Evolutionary conservation across 1,140 invertebrate species (phyloP).

Genomic region (Zaprionus lachaisei): DNA sequence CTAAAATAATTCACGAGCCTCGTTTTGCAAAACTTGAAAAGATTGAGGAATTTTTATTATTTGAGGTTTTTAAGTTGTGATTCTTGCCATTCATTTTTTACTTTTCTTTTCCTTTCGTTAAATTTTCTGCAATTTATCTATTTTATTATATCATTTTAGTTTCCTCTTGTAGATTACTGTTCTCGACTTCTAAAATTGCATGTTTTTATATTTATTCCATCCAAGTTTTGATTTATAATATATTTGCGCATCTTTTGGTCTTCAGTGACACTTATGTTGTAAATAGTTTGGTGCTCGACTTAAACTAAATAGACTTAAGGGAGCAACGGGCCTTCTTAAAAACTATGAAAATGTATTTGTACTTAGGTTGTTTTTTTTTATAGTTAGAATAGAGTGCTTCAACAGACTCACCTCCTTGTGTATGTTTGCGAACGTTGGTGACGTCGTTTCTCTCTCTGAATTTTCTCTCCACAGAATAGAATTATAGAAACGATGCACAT

Average conservation of each 20-base stretch:
- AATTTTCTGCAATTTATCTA: not conserved
- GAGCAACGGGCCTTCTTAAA: conserved; percentile 13
- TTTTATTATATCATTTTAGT: not conserved
- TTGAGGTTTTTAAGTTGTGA: not conserved
- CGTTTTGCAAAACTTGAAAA: not conserved
- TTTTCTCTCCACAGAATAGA: conserved; percentile 14
- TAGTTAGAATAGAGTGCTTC: conserved; percentile 79
- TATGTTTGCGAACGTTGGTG: conserved; percentile 55
- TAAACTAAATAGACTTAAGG: conserved; percentile 22
- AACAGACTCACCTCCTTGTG: conserved; percentile 79
- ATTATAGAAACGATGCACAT: conserved; percentile 33
- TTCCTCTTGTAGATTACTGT: not conserved
- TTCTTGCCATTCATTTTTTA: not conserved
- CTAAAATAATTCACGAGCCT: not conserved
- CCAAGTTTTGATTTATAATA: not conserved
- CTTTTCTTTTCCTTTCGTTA: not conserved
- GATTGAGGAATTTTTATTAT: not conserved
- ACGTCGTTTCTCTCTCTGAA: conserved; percentile 27
- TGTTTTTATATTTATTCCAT: not conserved
- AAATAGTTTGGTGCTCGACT: conserved; percentile 14
- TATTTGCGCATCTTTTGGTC: not conserved
- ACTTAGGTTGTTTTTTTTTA: conserved; percentile 26
- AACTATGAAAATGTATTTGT: conserved; percentile 18
- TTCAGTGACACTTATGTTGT: conserved; percentile 2
- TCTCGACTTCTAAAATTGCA: not conserved